Conservation (phyloP, 2,113 vertebrate genomes). For the Struthio camelus region DNA sequence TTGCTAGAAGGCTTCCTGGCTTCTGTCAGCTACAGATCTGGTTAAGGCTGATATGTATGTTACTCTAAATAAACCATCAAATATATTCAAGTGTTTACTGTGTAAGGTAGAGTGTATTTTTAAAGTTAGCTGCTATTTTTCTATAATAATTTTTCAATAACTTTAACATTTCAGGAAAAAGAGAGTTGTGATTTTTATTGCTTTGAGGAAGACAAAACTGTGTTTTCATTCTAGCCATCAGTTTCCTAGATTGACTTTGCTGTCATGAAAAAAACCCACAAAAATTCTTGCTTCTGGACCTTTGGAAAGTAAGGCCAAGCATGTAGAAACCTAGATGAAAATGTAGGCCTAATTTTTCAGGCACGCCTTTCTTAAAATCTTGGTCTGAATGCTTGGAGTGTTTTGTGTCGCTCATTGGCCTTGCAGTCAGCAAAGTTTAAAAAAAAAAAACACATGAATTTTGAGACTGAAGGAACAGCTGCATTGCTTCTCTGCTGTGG, state of each 20-base stretch:
- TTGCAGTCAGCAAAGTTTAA: neutral
- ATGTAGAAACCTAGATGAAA: neutral
- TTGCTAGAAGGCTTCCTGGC: neutral
- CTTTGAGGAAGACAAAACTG: neutral
- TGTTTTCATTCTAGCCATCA: neutral
- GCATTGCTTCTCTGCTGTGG: neutral
- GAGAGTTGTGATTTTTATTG: neutral
- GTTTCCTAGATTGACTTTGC: neutral
- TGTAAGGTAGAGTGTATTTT: neutral
- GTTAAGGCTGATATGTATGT: neutral
- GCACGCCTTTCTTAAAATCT: neutral
- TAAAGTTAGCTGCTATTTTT: neutral
- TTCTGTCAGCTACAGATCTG: neutral
- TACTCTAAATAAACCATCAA: neutral
- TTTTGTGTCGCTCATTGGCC: neutral
- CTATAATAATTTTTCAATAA: neutral
- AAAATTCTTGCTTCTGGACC: neutral
- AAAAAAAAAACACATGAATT: neutral
- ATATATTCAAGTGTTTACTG: neutral
- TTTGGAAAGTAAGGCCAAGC: neutral
- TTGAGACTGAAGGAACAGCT: slow-evolving; percentile 41
- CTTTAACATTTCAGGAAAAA: neutral
- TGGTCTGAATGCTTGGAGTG: neutral
- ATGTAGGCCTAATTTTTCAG: neutral
- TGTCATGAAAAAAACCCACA: neutral